phyloP scores from a whole-genome alignment of 1,140 invertebrate genomes.

The Dryas iulia region DNA sequence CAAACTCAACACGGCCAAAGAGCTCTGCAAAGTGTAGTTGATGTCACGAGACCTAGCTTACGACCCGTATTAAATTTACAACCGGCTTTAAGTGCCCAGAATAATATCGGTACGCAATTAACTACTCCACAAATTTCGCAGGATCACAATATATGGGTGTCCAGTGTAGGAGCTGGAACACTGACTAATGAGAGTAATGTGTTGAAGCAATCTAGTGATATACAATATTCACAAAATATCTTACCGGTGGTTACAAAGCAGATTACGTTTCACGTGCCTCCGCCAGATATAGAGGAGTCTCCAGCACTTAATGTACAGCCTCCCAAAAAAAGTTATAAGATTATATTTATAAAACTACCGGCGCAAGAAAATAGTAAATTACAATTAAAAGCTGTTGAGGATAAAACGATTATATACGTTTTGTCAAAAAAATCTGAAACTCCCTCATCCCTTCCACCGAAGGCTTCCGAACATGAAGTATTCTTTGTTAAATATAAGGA shows the following conservation, averaged over 20 bases:
- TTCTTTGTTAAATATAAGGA: slow-evolving; percentile 52
- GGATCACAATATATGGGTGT: not conserved
- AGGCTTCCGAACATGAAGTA: slow-evolving; percentile 46
- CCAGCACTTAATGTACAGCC: slow-evolving; percentile 77
- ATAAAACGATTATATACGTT: slow-evolving; percentile 65
- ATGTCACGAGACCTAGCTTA: not conserved
- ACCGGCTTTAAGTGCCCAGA: not conserved
- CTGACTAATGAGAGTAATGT: not conserved
- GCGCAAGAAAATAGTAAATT: too few species aligned
- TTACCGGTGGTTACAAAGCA: slow-evolving; percentile 88
- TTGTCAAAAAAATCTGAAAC: not conserved
- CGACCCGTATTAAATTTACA: not conserved
- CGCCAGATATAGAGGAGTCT: slow-evolving; percentile 87
- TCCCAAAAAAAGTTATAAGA: slow-evolving; percentile 91
- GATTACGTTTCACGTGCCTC: slow-evolving; percentile 91
- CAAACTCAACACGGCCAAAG: not conserved
- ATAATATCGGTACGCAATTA: not conserved
- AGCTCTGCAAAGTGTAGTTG: not conserved
- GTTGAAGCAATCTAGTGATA: not conserved
- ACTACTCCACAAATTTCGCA: not conserved
- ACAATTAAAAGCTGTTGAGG: too few species aligned
- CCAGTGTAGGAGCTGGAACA: not conserved
- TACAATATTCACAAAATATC: not conserved
- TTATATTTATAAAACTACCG: slow-evolving; percentile 89
- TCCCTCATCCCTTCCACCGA: slow-evolving; percentile 64